These are phyloP conservation scores for Drosophila sordidula DNA, from an alignment of 2,888 invertebrate genomes.

Conservation along the genomic window DNA sequence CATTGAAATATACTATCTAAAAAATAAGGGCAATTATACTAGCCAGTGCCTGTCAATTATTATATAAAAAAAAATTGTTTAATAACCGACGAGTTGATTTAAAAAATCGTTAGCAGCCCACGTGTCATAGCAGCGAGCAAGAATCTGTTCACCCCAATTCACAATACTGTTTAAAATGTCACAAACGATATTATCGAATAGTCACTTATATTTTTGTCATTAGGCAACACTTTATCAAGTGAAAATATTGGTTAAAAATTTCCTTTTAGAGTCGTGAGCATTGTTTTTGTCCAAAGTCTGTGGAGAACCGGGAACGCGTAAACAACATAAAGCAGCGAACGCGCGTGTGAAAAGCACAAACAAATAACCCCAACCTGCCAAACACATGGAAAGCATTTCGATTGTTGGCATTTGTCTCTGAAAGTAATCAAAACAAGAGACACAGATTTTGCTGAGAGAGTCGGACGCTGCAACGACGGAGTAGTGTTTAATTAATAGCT, in stretches of 20 bases:
- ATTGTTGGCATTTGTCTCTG: constrained; percentile 13
- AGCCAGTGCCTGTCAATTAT: too few species aligned
- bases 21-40: too few species aligned
- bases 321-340: constrained; percentile 32
- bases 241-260: constrained; percentile 1
- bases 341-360: constrained; percentile 4
- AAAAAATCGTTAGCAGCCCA: constrained; percentile 20
- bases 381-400: constrained; percentile 41
- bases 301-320: constrained; percentile 72
- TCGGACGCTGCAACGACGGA: background rate
- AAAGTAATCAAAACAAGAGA: constrained; percentile 48
- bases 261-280: constrained; percentile 34
- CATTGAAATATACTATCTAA: too few species aligned
- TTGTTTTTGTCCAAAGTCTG: constrained; percentile 67
- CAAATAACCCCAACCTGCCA: background rate
- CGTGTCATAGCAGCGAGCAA: background rate
- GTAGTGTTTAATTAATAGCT: background rate
- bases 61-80: too few species aligned
- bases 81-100: constrained; percentile 2
- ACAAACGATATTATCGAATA: constrained; percentile 14
- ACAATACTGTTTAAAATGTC: background rate
- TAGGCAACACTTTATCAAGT: constrained; percentile 1
- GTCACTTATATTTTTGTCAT: background rate
- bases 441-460: background rate
- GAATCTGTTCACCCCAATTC: too few species aligned